Conservation (phyloP, 2,113 vertebrate genomes). For the Pan paniscus region DNA sequence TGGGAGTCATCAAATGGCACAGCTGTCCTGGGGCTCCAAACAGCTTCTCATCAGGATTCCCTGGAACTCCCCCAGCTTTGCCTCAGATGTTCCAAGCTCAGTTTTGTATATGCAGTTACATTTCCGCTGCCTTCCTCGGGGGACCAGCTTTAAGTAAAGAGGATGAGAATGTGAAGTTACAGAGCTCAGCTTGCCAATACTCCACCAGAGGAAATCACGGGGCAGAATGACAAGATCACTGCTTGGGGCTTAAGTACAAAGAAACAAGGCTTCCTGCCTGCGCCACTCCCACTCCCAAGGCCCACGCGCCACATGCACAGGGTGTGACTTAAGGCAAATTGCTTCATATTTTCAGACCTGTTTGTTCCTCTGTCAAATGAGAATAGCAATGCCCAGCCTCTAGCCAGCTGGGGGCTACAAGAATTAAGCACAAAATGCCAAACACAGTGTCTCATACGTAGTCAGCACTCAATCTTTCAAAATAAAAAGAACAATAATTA, state of each 20-base stretch:
- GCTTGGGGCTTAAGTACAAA: background rate
- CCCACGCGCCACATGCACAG: rapidly evolving
- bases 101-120: background rate
- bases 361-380: background rate
- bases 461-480: background rate
- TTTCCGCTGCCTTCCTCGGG: background rate
- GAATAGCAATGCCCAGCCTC: background rate
- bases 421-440: background rate
- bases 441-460: background rate
- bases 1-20: background rate
- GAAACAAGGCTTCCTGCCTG: background rate
- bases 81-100: background rate
- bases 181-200: background rate
- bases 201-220: background rate
- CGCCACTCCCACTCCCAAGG: background rate
- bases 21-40: background rate
- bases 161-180: background rate
- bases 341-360: background rate
- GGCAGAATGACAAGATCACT: background rate
- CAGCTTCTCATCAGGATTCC: background rate
- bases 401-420: background rate
- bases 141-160: background rate
- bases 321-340: background rate
- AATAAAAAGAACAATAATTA: background rate
- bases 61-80: background rate